Base-by-base conservation (phyloP, 1,140 invertebrate species). In the Drosophila biarmipes region DNA sequence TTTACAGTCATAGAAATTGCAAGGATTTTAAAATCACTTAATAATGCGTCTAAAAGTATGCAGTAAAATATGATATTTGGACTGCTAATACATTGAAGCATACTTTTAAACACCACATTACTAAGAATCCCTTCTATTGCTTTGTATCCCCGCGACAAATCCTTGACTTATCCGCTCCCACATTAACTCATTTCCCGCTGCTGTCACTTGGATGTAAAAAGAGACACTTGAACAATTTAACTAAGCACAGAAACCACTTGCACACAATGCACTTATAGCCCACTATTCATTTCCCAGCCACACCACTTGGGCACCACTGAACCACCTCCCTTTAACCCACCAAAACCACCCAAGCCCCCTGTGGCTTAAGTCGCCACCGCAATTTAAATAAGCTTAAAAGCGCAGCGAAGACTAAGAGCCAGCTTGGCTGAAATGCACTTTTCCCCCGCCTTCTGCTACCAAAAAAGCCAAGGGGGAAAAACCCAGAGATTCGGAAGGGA, bases 311-410 rank as follows among this genome's bases (percentile, higher is more conserved):
- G 21, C 68, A 27, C 35, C 35, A 8, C 45, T 37, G 35, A 14
- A 31, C 21, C 58, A 71, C 11, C 24, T 10, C 27, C 46, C n/a
- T 12, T 29, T 42, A 17, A 6, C 38, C 37, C 37, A 19, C 2
- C 2, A 12, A 37, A 37, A n/a, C 35, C 35, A 37, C 12, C 35
- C 2, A 10, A 31, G 7, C 2, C 34, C 61, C n/a, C 46, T 40
- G 34, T 42, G 21, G 69, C 43, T 52, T 56, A 49, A 55, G 73
- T 48, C 49, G 48, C 63, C 38, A 29, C 63, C 64, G 56, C 76
- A 73, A 62, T 81, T 76, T 56, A 81, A 80, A 80, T 80, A 63
- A 81, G 73, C 78, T 81, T 81, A 78, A 78, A 82, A 81, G 78
- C 56, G 67, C 67, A 77, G 80, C 57, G 46, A 71, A 63, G 67